Conservation (phyloP, 2,113 vertebrate species). For the Tylochromis polylepis region DNA sequence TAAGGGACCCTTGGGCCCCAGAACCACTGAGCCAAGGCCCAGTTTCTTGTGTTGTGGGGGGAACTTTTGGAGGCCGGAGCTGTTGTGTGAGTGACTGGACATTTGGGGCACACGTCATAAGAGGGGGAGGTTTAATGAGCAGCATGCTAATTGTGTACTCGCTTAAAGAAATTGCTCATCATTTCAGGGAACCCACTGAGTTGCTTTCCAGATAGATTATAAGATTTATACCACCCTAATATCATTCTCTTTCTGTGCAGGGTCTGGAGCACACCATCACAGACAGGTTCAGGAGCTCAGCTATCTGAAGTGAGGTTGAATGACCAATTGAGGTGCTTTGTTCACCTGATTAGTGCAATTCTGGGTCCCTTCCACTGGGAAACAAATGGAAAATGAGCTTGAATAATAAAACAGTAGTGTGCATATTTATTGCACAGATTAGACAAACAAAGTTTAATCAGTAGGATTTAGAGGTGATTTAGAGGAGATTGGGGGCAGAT, state of each 20-base stretch:
- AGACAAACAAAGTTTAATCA: background rate
- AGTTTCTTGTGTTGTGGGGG: conserved; percentile 22
- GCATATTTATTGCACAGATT: background rate
- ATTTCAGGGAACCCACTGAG: background rate
- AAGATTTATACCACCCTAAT: background rate
- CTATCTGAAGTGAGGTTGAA: background rate
- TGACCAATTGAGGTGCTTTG: background rate
- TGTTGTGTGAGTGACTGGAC: conserved; percentile 24
- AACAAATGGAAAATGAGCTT: background rate
- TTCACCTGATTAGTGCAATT: background rate
- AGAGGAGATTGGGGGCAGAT: background rate
- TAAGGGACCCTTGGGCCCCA: conserved; percentile 57
- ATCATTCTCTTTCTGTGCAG: background rate
- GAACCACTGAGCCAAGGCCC: conserved; percentile 1
- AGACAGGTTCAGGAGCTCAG: background rate
- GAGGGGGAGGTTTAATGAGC: background rate
- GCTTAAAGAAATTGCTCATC: background rate
- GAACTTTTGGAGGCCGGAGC: background rate
- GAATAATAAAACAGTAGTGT: background rate
- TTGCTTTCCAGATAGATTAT: background rate
- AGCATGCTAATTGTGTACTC: background rate
- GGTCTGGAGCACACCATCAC: background rate
- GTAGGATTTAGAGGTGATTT: background rate
- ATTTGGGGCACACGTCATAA: conserved; percentile 37
- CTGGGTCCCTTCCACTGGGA: background rate